Conservation (phyloP, 1,140 invertebrate genomes). For the Idris sp. region DNA sequence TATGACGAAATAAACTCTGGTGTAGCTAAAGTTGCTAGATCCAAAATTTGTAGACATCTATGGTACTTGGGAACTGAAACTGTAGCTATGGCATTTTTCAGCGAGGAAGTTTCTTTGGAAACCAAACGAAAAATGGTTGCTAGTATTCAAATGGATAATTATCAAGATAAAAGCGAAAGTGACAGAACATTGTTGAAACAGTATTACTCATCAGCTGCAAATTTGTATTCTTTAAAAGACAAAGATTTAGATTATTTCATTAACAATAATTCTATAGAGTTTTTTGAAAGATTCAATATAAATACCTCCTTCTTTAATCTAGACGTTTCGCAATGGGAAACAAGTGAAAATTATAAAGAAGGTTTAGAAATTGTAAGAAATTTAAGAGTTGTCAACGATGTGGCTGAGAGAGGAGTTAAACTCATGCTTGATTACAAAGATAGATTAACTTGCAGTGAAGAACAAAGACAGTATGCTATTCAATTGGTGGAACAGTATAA, state of each 20-base stretch:
- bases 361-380: background rate
- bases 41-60: conserved; percentile 43
- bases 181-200: background rate
- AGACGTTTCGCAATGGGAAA: background rate
- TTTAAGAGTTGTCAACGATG: conserved; percentile 15
- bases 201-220: no score
- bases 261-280: conserved; percentile 23
- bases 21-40: conserved; percentile 26
- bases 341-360: background rate
- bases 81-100: conserved; percentile 42
- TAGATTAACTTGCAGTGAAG: conserved; percentile 7
- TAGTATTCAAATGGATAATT: background rate
- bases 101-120: background rate
- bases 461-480: conserved; percentile 13
- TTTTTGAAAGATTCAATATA: conserved; percentile 41
- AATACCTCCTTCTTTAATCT: conserved; percentile 7
- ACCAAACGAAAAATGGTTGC: conserved; percentile 9
- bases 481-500: no score
- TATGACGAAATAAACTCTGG: conserved; percentile 31
- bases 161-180: background rate
- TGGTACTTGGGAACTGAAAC: conserved; percentile 51
- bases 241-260: conserved; percentile 54
- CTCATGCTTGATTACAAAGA: conserved; percentile 10
- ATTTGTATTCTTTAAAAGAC: conserved; percentile 1
- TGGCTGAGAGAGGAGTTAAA: conserved; percentile 16